phyloP scores from a whole-genome alignment of 2,797 vertebrate species.

The Octomys mimax region DNA sequence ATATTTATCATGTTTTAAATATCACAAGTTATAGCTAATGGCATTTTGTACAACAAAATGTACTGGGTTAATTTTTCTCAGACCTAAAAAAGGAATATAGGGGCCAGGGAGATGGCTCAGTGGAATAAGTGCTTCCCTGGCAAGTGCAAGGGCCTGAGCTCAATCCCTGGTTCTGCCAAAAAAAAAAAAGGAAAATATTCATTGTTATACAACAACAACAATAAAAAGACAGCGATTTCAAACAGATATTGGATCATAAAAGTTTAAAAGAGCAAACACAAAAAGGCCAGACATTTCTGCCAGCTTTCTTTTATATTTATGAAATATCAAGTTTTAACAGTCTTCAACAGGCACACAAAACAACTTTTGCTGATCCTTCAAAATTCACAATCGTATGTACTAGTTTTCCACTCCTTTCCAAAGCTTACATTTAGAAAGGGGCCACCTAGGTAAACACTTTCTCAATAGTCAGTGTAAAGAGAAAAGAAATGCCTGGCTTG shows the following conservation, averaged over 20 bases:
- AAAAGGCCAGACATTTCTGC: conserved; percentile 56
- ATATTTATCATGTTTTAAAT: conserved; percentile 70
- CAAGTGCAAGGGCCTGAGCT: no score
- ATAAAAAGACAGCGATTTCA: conserved; percentile 68
- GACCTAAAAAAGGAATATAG: background rate
- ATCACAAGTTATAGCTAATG: conserved; percentile 70
- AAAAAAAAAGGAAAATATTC: background rate
- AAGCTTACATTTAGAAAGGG: conserved; percentile 53
- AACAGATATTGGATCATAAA: conserved; percentile 54
- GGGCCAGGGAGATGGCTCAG: no score
- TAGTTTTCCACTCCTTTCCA: conserved; percentile 51
- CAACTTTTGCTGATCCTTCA: conserved; percentile 79
- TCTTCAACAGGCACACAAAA: conserved; percentile 65
- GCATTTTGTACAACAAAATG: conserved; percentile 61
- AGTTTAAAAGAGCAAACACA: conserved; percentile 63
- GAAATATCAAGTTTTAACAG: conserved; percentile 74
- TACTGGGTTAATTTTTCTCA: conserved; percentile 69
- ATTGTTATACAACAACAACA: background rate
- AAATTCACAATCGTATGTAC: conserved; percentile 79
- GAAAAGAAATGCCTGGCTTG: conserved; percentile 65
- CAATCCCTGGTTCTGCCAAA: no score
- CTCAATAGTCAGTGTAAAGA: conserved; percentile 56
- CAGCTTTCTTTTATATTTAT: conserved; percentile 64
- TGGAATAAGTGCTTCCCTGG: no score
- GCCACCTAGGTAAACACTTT: conserved; percentile 6